A percentile compares a stretch with the other conserved stretches of the same genome.
Conservation (phyloP, 2,113 vertebrate genomes). For the Burhinus oedicnemus region DNA sequence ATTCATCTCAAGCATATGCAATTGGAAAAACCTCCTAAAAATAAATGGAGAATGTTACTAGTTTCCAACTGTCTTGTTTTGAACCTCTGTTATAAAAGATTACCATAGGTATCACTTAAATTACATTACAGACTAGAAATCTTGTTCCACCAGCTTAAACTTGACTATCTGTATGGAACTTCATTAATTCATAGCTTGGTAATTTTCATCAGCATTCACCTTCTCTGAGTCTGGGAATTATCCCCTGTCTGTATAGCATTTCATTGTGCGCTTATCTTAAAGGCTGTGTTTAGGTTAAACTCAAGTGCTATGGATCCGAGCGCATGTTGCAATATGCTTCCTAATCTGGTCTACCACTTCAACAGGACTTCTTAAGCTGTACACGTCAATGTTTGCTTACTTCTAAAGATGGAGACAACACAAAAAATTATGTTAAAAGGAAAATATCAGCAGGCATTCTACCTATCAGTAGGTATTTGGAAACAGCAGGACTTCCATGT, state of each 20-base stretch:
- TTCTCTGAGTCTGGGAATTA: neutral
- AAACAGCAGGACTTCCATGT: neutral
- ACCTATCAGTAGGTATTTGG: conserved; percentile 18
- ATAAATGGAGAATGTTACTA: neutral
- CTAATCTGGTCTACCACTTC: neutral
- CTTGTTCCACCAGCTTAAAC: neutral
- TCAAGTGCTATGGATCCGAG: neutral
- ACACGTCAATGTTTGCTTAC: neutral
- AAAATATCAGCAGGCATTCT: neutral
- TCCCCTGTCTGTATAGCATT: neutral
- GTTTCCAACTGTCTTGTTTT: neutral
- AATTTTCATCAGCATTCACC: neutral
- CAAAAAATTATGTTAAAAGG: neutral
- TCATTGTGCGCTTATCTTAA: neutral
- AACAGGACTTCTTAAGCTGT: neutral
- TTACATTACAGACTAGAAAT: neutral
- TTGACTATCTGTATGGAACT: neutral
- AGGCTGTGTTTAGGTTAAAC: neutral
- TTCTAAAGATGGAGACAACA: neutral
- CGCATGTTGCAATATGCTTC: fast-evolving
- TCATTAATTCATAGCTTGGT: neutral
- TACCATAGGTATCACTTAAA: neutral
- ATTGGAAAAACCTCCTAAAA: neutral
- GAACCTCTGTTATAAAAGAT: neutral
- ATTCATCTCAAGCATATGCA: neutral